Evolutionary conservation across 2,797 vertebrate genomes (phyloP), one percentile per base, ranked within the genome.

Genomic region (Leucoraja ocellata): DNA sequence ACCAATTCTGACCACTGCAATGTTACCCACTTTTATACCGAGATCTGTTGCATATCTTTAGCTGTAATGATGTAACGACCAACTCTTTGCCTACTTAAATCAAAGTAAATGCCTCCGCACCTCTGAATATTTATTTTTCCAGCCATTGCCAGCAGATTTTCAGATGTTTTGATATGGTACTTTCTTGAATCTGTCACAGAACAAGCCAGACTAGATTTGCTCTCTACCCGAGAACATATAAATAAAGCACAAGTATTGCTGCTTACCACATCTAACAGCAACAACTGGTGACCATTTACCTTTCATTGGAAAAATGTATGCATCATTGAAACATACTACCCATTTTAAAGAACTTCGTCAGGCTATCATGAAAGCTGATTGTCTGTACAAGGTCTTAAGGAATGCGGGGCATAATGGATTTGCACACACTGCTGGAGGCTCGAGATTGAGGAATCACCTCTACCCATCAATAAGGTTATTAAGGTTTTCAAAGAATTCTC

Each of bases 401-500:
- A 61, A 58, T 58, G 28, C 23, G 58, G 61, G 61, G 10, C 11
- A 61, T 9, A 4, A 61, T 13, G 7, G 23, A 13, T n/a, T 28
- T 14, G 61, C 25, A 1, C 54, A 84, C 81, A 6, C 25, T 61
- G 23, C 46, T 61, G 81, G 54, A 1, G 25, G 23, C 54, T 84
- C 25, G 28, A 11, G 23, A 84, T 61, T 28, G 25, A 46, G 61
- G 54, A 84, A 84, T 58, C 54, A 61, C 25, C 25, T 25, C 10
- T 28, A 61, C 54, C 25, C 81, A 84, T 14, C 46, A 61, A 23
- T 84, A 84, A 84, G 81, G 54, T 54, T 84, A 61, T 84, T 84
- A 58, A 84, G 14, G 54, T 84, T 84, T 84, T 58, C 81, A 84
- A 84, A 58, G 25, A 86, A 65, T 86, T 86, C 63, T 65, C 83